Percentiles rank a stretch among this genome's conserved stretches.
These are phyloP conservation scores for Bellardia pandia DNA, from an alignment of 2,888 invertebrate genomes.

Conservation along the genomic window DNA sequence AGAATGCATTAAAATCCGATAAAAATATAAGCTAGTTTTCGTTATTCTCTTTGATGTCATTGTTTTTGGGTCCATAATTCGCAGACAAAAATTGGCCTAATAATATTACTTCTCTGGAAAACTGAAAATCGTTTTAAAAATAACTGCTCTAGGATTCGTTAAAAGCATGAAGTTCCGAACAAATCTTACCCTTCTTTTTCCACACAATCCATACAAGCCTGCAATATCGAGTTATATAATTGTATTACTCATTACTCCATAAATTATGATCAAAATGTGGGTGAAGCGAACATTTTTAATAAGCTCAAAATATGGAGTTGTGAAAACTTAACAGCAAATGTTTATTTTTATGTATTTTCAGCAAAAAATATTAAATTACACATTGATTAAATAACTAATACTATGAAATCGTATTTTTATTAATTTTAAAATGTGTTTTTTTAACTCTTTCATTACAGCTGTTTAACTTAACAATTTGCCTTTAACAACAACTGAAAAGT, in stretches of 20 bases:
- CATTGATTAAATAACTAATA: not conserved
- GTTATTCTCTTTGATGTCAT: too few relatives aligned
- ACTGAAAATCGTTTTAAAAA: too few relatives aligned
- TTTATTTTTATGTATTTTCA: conserved; percentile 2
- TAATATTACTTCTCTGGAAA: too few relatives aligned
- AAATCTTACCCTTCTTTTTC: too few relatives aligned
- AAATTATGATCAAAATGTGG: conserved; percentile 9
- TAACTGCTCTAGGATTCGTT: too few relatives aligned
- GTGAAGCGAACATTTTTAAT: not conserved
- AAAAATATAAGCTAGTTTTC: too few relatives aligned
- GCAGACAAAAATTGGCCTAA: too few relatives aligned
- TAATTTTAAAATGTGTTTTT: conserved; percentile 59
- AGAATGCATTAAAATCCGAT: too few relatives aligned
- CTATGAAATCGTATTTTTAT: not conserved
- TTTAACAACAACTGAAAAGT: conserved; percentile 39
- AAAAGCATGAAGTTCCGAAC: too few relatives aligned
- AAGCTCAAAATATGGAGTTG: not conserved
- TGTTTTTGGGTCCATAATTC: too few relatives aligned
- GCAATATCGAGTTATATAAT: not conserved
- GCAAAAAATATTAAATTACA: not conserved
- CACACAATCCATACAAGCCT: not conserved
- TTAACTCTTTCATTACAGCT: conserved; percentile 73
- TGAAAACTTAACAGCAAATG: not conserved
- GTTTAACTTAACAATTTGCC: conserved; percentile 41
- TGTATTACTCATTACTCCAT: not conserved